Evolutionary conservation across 2,888 invertebrate species (phyloP).

Genomic region (Hypolimnas misippus): DNA sequence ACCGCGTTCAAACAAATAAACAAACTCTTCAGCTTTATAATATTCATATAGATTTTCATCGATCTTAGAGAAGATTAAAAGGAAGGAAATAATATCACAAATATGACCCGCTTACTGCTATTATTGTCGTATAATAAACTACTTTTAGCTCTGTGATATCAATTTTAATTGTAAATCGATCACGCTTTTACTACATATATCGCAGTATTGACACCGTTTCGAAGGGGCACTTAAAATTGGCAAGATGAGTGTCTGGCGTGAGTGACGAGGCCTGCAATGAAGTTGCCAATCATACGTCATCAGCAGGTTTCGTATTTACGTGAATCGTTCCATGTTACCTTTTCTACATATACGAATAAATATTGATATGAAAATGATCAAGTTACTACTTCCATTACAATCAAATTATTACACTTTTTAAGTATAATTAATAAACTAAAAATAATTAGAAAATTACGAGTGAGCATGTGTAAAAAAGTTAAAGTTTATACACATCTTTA

Average conservation of each 20-base stretch:
- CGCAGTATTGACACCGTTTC: neutral
- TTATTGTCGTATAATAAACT: neutral
- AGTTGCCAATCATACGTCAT: constrained; percentile 2
- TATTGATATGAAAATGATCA: neutral
- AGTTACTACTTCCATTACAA: neutral
- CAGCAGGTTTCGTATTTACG: neutral
- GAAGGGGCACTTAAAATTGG: constrained; percentile 1
- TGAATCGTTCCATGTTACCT: constrained; percentile 2
- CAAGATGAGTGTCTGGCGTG: neutral
- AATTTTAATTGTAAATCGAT: neutral
- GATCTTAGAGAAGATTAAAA: too few relatives aligned
- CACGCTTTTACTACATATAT: neutral
- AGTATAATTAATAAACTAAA: neutral
- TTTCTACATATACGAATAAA: neutral
- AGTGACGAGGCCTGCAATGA: constrained; percentile 2
- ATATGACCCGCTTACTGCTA: too few relatives aligned
- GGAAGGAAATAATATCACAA: too few relatives aligned
- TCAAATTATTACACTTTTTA: neutral
- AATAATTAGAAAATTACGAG: too few relatives aligned
- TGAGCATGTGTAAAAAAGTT: too few relatives aligned
- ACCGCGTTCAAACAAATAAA: too few relatives aligned
- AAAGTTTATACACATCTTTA: too few relatives aligned
- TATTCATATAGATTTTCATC: too few relatives aligned
- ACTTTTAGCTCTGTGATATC: neutral
- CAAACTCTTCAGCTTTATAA: too few relatives aligned